Evolutionary conservation across 53 echinoderm and acorn worm genomes (phyloP), one percentile per base, ranked within the genome.

Genomic region (Holothuria leucospilota): DNA sequence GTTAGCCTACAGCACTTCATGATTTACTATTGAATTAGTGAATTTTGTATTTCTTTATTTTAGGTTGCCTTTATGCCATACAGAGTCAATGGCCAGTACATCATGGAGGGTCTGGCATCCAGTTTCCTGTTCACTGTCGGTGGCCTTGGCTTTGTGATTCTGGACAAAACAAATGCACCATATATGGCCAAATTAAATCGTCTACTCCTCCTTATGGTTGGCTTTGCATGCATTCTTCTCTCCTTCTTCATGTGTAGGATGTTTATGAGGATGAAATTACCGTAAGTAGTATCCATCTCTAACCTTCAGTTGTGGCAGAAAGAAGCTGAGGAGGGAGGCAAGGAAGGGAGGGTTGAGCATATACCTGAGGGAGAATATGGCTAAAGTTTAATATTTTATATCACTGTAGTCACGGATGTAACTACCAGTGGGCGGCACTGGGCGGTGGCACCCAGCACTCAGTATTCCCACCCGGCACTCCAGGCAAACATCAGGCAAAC

Each of bases 21-120:
- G 46, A 46, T 46, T 46, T 46, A 46, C 46, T 3, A 34, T 34
- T 7, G 46, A 46, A 46, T 46, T 8, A 46, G 2, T 46, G 46
- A 18, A 18, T 46, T 46, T 46, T 46, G 8, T 16, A 56, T 28
- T 24, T 84, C 24, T 59, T 77, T 65, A 27, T 52, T 56, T 39
- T 71, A 98, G 98, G 98, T 98, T 87, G 98, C 98, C 29, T 98
- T 98, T 78, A 95, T 98, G 98, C 98, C 98, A 20, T 98, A 98
- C 90, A 85, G 98, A 86, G 98, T 98, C 38, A 98, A 98, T 75
- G 98, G 98, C 10, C 98, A 98, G 68, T 98, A 98, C 92, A 98
- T 98, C 87, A 98, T 98, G 98, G 98, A 98, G 71, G 98, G 98
- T 1, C 62, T 98, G 29, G 98, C 98, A 6, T 95, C 98, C 30